phyloP scores from a whole-genome alignment of 2,888 invertebrate genomes.

The Mesorhabditis spiculigera region DNA sequence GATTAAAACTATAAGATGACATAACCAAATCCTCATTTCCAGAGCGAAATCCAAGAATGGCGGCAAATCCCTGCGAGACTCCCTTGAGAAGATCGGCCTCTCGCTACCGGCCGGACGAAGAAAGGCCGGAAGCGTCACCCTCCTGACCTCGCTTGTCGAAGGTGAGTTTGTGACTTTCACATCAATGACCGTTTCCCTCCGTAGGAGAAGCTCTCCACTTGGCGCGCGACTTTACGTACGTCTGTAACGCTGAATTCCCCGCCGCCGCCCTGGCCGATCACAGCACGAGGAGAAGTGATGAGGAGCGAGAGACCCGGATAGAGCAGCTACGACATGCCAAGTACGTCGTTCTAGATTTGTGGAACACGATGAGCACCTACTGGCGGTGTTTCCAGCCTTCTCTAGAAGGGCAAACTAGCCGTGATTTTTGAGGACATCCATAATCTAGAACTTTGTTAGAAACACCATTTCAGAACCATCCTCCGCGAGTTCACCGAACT shows the following conservation, averaged over 20 bases:
- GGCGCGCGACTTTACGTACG: conserved; percentile 94
- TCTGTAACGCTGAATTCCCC: conserved; percentile 97
- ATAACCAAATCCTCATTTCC: no score
- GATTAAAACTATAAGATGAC: no score
- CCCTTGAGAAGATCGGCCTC: conserved; percentile 93
- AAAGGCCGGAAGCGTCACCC: conserved; percentile 96
- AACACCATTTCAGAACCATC: conserved; percentile 80
- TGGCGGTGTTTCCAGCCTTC: no score
- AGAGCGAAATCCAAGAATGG: conserved; percentile 99
- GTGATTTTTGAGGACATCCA: no score
- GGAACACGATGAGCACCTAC: no score
- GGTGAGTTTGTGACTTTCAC: no score
- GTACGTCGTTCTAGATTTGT: no score
- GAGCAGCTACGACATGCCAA: conserved; percentile 83
- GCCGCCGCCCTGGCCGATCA: conserved; percentile 86
- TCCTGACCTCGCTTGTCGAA: conserved; percentile 93
- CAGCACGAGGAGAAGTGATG: conserved; percentile 67
- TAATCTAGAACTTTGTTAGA: no score
- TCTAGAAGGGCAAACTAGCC: no score
- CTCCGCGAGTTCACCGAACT: conserved; percentile 77
- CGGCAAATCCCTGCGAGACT: conserved; percentile 86
- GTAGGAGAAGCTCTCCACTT: conserved; percentile 92
- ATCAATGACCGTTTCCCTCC: no score
- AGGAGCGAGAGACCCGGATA: conserved; percentile 76
- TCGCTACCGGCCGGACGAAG: conserved; percentile 93